Evolutionary conservation across 1,140 invertebrate genomes (phyloP), one percentile per base, ranked within the genome.

Genomic region (Holotrichia oblita): DNA sequence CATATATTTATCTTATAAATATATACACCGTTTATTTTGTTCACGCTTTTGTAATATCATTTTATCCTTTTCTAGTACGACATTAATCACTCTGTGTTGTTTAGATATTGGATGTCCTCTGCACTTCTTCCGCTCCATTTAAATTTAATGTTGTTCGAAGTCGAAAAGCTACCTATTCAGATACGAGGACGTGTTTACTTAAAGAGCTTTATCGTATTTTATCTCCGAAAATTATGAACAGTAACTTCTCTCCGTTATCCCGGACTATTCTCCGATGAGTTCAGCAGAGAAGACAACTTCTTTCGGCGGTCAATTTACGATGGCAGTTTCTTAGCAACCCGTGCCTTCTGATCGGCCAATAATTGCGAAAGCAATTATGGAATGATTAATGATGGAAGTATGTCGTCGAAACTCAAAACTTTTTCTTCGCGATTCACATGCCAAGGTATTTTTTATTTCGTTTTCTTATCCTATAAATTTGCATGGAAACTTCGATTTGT

Each of bases 321-420:
- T 69, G 20, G 22, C 61, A 9, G 61, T 27, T 69, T 27, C 27
- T 24, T 27, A 69, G 61, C 20, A 22, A 69, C 22, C 7, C 14
- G 10, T 17, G 22, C 22, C 27, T 69, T 6, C 61, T 12, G 27
- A 69, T 69, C 20, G 61, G 27, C 27, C 61, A 69, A 27, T 69
- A 69, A 69, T 69, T 69, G 61, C 61, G 20, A 34, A 69, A 69
- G 61, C 61, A 69, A 69, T 69, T 69, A 69, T 22, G 22, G 61
- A 27, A 69, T 69, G 61, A 69, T 69, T 69, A 69, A 69, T 69
- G 61, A 22, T 34, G 22, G 14, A 34, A 14, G 9, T 69, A 61
- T 61, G 59, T 61, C 59, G 7, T 20, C 7, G 20, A 24, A 69
- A 48, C 44, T 48, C n/a, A 14, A 10, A 17, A 69, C 17, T 27